Base-by-base conservation (phyloP, 1,140 invertebrate genomes). In the Eupristina koningsbergeri region DNA sequence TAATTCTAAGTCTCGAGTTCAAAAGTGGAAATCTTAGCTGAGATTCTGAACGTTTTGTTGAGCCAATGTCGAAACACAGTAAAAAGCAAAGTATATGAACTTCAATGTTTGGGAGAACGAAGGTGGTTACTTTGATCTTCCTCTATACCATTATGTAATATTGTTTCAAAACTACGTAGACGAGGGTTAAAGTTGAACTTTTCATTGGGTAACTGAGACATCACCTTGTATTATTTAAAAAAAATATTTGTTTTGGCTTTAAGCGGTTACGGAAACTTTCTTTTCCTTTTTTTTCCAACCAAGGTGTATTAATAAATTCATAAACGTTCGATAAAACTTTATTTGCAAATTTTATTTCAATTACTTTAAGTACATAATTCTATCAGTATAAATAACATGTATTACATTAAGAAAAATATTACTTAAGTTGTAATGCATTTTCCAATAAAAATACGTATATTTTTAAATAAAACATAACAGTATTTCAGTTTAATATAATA, bases 21-120 rank as follows among this genome's bases (percentile, higher is more conserved):
- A 88, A 88, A 88, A 84, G 80, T 83, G 86, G 87, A 88, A 87
- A 86, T 84, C 87, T 88, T 88, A 88, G 85, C 84, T 87, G 87
- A 80, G 79, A 85, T 81, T 22, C 5, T 0, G 41, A 26, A n/a
- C 9, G 50, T 13, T n/a, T 61, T 22, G 39, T 41, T 11, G 22
- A 31, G 61, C 39, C 39, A 29, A 61, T n/a, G 71, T 19, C 29
- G 17, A 26, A 50, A 15, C 11, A 0, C 2, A 45, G 80, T 69
- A 75, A 81, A 81, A 81, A 75, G 81, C 58, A 41, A 82, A 82
- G 76, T 67, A 61, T 64, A n/a, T 3, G 26, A 83, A 61, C 34
- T 39, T 19, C 61, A 77, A 77, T 81, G 36, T 76, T 77, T 76
- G 79, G 26, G 31, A 36, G 58, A 69, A 83, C 71, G 64, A 50